Evolutionary conservation across 2,888 invertebrate species (phyloP), one percentile per base, ranked within the genome.

Genomic region (Melinopterus prodromus): DNA sequence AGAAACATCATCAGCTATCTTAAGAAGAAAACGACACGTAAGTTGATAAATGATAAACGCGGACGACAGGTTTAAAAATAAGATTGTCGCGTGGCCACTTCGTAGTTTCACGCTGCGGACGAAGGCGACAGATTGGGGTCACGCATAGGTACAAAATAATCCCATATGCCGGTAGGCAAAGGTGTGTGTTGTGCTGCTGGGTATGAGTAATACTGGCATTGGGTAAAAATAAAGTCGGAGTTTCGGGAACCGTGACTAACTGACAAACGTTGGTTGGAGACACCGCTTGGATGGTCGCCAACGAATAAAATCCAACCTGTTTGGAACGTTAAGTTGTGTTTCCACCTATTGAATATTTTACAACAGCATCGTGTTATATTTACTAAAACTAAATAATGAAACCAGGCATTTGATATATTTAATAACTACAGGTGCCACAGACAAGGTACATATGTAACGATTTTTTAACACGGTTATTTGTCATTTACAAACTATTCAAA

Each of bases 161-260:
- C 53, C 53, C 53, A 53, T 53, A 53, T 53, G 53, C 53, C 53
- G 53, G 53, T 53, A 53, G 53, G 53, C 53, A 53, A 53, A 53
- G 53, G 53, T 53, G 53, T 53, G 53, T 12, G 53, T 12, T 53
- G 53, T 12, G 53, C 53, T 53, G 53, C 53, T 7, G 53, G 53
- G 53, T 9, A 53, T 53, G 53, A 53, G 53, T 53, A 53, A 53
- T 53, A 9, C 53, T 53, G 53, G 53, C 53, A 53, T 53, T 6
- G 12, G 53, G 12, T 53, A 53, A 53, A 53, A 53, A 53, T 53
- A 53, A 53, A 53, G 53, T 53, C 53, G 53, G 53, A 53, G 53
- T 53, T 53, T 53, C 53, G 53, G 53, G 53, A 53, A 53, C 53
- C 53, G 12, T 53, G 53, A 53, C 53, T 53, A 53, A 53, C 53